Base-by-base conservation (phyloP, 2,797 vertebrate species). In the Phataginus tricuspis region DNA sequence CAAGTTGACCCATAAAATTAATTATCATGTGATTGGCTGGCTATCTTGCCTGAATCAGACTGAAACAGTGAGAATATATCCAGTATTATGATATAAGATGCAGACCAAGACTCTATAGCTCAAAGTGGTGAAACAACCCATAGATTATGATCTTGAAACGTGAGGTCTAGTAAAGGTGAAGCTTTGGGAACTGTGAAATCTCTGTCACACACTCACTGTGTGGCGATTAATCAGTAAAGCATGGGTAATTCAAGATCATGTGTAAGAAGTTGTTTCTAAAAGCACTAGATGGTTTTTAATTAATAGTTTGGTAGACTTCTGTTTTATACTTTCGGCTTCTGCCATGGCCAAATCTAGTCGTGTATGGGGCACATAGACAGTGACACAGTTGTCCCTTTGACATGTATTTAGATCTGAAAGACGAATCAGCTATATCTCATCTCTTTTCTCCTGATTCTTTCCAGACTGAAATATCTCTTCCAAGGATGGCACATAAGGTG, bases 321-420 rank as follows among this genome's bases (percentile, higher is more conserved):
- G 2, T 16, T 25, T 51, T 78, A 13, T 18, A 15, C 16, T 19
- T 53, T 64, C 23, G 0, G 2, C 21, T 29, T 61, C 63, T 34
- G 7, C 72, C 16, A 1, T 1, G 10, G 19, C 69, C 42, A 69
- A 11, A 59, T 10, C 34, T 34, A 42, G 21, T 18, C 31, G 23
- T 19, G 21, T 2, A 2, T 61, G 61, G 69, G n/a, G 49, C 31
- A 7, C 0, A 3, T 1, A 19, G 4, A 8, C 34, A 55, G 31
- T 29, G 11, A 68, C 27, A 45, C 31, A 31, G 57, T 59, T 34
- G 21, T 61, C 61, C 9, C 2, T 2, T 12, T 11, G 64, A 86
- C 2, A 0, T 37, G 4, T 25, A 31, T 53, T 42, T 72, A 45
- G 78, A 90, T 64, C 71, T 37, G 55, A 63, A 42, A 21, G 45